phyloP scores from a whole-genome alignment of 2,888 invertebrate species.

The Pyrocoelia pectoralis region DNA sequence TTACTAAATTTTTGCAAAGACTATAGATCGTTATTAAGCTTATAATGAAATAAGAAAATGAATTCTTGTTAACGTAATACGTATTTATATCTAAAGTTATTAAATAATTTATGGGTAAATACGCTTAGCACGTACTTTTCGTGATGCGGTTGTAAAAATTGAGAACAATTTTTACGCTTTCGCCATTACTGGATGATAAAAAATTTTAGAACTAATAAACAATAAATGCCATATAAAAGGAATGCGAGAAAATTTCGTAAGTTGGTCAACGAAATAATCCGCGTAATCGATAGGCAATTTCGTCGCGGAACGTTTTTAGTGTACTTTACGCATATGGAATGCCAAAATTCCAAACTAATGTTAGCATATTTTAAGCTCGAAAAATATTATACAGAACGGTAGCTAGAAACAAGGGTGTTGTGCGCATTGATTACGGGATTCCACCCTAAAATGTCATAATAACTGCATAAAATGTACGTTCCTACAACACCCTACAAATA shows the following conservation, averaged over 20 bases:
- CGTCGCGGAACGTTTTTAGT: too few relatives aligned
- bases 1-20: too few relatives aligned
- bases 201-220: neutral
- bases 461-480: slow-evolving; percentile 1
- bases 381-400: neutral
- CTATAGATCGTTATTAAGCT: too few relatives aligned
- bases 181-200: too few relatives aligned
- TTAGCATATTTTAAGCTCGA: neutral
- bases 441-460: neutral
- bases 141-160: too few relatives aligned
- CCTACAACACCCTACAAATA: neutral
- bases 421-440: slow-evolving; percentile 1
- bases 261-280: neutral
- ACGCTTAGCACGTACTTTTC: too few relatives aligned
- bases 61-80: too few relatives aligned
- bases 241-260: neutral
- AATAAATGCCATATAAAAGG: neutral
- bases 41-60: too few relatives aligned
- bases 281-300: too few relatives aligned
- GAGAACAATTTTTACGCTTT: too few relatives aligned
- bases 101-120: too few relatives aligned
- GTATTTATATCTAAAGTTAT: too few relatives aligned
- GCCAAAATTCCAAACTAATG: neutral
- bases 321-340: neutral
- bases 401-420: slow-evolving; percentile 4